These are phyloP conservation scores for Mactra quadrangularis DNA, from an alignment of 1,140 invertebrate species.

Conservation along the genomic window DNA sequence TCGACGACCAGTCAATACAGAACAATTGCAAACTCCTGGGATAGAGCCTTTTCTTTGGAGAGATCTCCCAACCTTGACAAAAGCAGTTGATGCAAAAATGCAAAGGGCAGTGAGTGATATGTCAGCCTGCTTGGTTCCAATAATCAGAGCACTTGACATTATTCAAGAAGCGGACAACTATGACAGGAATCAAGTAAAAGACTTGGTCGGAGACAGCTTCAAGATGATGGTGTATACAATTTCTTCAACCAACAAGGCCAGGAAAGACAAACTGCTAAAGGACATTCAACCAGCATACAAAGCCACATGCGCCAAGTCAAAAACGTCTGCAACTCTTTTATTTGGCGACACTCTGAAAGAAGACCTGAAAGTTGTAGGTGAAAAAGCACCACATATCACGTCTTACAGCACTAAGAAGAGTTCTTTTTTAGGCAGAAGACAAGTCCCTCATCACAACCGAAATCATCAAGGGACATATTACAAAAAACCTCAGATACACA, in stretches of 20 bases:
- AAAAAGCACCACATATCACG: constrained; percentile 18
- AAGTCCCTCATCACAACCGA: constrained; percentile 15
- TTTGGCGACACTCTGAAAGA: constrained; percentile 17
- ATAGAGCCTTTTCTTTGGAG: constrained; percentile 18
- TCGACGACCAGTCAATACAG: constrained; percentile 11
- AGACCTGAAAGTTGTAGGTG: constrained; percentile 13
- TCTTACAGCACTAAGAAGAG: constrained; percentile 8
- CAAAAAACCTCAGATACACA: constrained; percentile 11
- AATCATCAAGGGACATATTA: neutral
- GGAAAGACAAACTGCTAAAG: constrained; percentile 16
- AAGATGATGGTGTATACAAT: constrained; percentile 16
- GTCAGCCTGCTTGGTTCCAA: too few relatives aligned
- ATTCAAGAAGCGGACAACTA: constrained; percentile 13
- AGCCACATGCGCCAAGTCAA: constrained; percentile 13
- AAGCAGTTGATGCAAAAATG: constrained; percentile 8
- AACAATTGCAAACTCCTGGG: neutral
- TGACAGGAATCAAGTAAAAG: too few relatives aligned
- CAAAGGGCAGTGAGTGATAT: too few relatives aligned
- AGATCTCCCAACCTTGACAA: constrained; percentile 8
- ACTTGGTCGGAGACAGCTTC: constrained; percentile 10
- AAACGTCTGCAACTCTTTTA: constrained; percentile 18
- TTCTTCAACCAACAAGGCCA: neutral
- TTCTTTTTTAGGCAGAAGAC: constrained; percentile 18
- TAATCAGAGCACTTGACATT: constrained; percentile 13
- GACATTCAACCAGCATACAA: constrained; percentile 19